A percentile compares a stretch with the other conserved stretches of the same genome.
phyloP scores from a whole-genome alignment of 2,888 invertebrate genomes.

The Nemoura dubitans region DNA sequence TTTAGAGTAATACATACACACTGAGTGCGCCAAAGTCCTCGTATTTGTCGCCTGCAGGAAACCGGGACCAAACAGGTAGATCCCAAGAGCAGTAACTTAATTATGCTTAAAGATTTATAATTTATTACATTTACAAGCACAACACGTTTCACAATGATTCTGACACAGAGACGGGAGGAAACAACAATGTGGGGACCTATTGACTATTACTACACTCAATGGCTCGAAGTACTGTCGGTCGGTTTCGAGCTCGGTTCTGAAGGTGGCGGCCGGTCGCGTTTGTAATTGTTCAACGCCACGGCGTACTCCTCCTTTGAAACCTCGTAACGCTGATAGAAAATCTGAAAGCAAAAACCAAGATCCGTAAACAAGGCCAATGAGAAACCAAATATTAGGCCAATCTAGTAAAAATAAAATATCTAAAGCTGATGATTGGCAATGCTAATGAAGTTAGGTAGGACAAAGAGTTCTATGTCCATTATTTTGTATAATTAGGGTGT shows the following conservation, averaged over 20 bases:
- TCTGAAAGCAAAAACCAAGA: conserved; percentile 62
- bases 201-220: neutral
- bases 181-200: neutral
- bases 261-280: conserved; percentile 3
- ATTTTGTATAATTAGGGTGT: no score
- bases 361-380: no score
- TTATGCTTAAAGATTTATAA: neutral
- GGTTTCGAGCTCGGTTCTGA: neutral
- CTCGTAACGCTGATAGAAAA: conserved; percentile 78
- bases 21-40: no score
- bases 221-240: neutral
- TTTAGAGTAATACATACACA: no score
- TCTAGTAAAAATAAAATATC: no score
- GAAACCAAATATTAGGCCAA: no score
- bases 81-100: no score
- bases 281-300: conserved; percentile 68
- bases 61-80: no score
- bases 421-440: no score
- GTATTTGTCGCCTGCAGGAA: no score
- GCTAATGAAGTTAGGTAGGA: no score
- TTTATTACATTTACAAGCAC: conserved; percentile 7
- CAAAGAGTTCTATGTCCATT: no score
- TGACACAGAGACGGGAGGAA: neutral
- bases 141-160: neutral
- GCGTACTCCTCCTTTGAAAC: conserved; percentile 81